Percentiles rank a stretch among this genome's conserved stretches.
Evolutionary conservation across 2,888 invertebrate genomes (phyloP).

Genomic region (Macaria notata): DNA sequence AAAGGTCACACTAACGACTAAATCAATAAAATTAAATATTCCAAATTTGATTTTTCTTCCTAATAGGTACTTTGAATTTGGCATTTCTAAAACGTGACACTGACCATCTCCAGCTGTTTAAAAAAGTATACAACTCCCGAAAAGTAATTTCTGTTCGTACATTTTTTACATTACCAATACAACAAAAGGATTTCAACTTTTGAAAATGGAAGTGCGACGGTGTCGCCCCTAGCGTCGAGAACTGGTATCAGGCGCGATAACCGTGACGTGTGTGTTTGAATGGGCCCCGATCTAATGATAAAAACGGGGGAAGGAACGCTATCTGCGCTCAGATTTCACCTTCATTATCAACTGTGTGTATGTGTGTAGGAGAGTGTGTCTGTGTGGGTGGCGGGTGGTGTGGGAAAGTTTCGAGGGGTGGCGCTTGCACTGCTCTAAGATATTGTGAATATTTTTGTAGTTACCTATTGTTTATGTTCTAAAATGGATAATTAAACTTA

Average conservation of each 20-base stretch:
- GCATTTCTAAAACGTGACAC: no score
- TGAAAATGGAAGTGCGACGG: constrained; percentile 11
- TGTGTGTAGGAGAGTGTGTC: constrained; percentile 39
- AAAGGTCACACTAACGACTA: no score
- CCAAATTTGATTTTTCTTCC: no score
- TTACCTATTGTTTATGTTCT: no score
- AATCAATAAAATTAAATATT: no score
- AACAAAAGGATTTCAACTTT: no score
- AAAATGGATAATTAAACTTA: no score
- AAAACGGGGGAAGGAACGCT: constrained; percentile 48
- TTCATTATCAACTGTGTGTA: constrained; percentile 67
- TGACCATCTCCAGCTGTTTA: no score
- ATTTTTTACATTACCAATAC: no score
- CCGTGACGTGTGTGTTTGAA: constrained; percentile 51
- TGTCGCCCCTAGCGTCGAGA: constrained; percentile 29
- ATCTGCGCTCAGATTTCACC: constrained; percentile 68
- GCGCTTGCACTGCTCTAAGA: not conserved
- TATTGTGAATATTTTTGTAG: not conserved
- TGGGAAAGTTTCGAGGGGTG: constrained; percentile 18
- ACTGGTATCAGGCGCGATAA: constrained; percentile 41
- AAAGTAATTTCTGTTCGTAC: no score
- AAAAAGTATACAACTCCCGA: no score
- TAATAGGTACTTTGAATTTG: no score
- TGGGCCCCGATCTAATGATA: constrained; percentile 59
- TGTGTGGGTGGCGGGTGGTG: constrained; percentile 30